These are phyloP conservation scores for Operophtera brumata DNA, from an alignment of 2,888 invertebrate species.

Conservation along the genomic window DNA sequence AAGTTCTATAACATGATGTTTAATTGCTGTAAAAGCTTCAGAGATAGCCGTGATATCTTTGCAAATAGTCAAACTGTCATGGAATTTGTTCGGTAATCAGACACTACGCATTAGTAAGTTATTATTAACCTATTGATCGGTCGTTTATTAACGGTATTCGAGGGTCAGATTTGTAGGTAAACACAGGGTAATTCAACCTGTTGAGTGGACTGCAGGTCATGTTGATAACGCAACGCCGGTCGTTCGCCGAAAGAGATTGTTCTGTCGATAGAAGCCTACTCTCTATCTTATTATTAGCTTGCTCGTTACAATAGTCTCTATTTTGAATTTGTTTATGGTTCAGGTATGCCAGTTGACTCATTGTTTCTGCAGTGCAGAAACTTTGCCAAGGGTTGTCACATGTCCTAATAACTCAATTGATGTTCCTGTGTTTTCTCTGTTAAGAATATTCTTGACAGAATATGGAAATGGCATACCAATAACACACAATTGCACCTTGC, in stretches of 20 bases:
- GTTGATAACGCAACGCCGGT: constrained; percentile 25
- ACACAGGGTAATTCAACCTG: constrained; percentile 26
- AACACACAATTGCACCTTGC: no score
- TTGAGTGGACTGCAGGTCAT: constrained; percentile 24
- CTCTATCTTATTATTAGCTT: neutral
- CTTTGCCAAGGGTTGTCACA: neutral
- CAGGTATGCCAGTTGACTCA: constrained; percentile 1
- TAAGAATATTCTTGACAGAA: neutral
- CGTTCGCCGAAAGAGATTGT: constrained; percentile 1
- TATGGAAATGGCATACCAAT: neutral
- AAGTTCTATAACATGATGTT: constrained; percentile 19
- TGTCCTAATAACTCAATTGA: neutral
- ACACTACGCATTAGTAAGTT: constrained; percentile 69
- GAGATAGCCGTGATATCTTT: constrained; percentile 40
- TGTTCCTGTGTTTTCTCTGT: neutral
- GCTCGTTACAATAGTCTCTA: neutral
- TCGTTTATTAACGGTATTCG: constrained; percentile 33
- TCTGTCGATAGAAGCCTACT: neutral
- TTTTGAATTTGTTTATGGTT: neutral
- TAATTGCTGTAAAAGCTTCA: constrained; percentile 23
- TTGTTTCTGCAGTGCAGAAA: neutral
- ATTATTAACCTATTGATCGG: constrained; percentile 62
- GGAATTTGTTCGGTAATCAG: constrained; percentile 60
- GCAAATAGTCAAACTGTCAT: constrained; percentile 44
- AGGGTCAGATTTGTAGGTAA: constrained; percentile 28